These are phyloP conservation scores for Sciurus vulgaris DNA, from an alignment of 2,797 vertebrate species.

Conservation along the genomic window DNA sequence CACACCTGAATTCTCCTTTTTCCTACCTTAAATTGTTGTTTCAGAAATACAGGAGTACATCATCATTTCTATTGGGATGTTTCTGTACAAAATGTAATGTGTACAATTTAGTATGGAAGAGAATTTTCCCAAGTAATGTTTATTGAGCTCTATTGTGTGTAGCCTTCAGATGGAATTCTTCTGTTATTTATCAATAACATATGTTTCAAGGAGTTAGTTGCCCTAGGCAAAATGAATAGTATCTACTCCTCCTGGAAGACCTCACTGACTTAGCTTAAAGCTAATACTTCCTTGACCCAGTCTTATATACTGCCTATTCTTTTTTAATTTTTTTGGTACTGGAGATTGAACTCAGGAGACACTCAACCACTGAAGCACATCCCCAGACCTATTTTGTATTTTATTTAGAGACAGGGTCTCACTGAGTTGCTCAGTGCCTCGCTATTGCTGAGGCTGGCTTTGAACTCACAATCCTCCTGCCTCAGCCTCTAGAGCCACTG, in stretches of 20 bases:
- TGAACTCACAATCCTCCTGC: too few species aligned
- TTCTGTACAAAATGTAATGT: neutral
- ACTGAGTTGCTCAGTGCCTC: too few species aligned
- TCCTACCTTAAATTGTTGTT: neutral
- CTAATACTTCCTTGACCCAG: neutral
- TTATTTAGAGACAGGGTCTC: too few species aligned
- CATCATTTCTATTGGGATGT: neutral
- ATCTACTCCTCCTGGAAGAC: constrained; percentile 20
- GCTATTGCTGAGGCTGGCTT: too few species aligned
- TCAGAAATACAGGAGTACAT: neutral
- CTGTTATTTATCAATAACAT: neutral
- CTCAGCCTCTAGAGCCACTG: too few species aligned
- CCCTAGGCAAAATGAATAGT: neutral
- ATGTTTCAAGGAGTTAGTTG: constrained; percentile 43
- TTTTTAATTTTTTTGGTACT: too few species aligned
- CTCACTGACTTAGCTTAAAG: constrained; percentile 1
- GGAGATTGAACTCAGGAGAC: too few species aligned
- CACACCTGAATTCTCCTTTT: neutral
- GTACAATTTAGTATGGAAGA: neutral
- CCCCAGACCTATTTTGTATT: too few species aligned
- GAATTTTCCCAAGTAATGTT: neutral
- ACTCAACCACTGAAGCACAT: too few species aligned
- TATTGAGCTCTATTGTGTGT: neutral
- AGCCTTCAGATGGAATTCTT: constrained; percentile 27
- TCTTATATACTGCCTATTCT: neutral